Conservation (phyloP, 2,113 vertebrate genomes). For the Cochlearius cochlearius region DNA sequence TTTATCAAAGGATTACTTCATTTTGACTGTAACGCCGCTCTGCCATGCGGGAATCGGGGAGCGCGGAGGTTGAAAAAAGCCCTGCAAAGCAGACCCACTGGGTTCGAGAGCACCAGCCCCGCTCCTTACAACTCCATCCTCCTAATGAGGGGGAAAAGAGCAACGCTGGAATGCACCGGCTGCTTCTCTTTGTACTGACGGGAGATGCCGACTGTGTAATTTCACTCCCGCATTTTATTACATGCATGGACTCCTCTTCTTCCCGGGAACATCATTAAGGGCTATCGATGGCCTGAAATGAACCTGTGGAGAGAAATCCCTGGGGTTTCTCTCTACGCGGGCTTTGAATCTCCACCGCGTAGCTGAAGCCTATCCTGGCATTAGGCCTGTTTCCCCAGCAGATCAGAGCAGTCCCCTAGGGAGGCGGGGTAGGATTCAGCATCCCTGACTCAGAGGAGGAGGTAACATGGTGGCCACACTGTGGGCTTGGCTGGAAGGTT, state of each 20-base stretch:
- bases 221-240: not conserved
- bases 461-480: accelerated
- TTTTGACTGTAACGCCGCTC: conserved; percentile 9
- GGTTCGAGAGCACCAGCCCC: not conserved
- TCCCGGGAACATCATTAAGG: not conserved
- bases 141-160: not conserved
- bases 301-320: not conserved
- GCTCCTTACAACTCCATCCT: not conserved
- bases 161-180: not conserved
- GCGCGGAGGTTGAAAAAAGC: not conserved
- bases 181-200: not conserved
- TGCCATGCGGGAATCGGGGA: not conserved
- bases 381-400: not conserved
- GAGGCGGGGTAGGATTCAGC: not conserved
- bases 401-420: not conserved
- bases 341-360: not conserved
- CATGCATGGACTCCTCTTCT: not conserved
- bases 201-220: not conserved
- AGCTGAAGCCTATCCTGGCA: not conserved
- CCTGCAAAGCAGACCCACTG: not conserved
- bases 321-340: not conserved
- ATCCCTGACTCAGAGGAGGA: not conserved
- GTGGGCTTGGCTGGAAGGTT: not conserved
- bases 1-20: conserved; percentile 72
- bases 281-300: not conserved